Base-by-base conservation (phyloP, 1,140 invertebrate genomes). In the Apocrypta bakeri region DNA sequence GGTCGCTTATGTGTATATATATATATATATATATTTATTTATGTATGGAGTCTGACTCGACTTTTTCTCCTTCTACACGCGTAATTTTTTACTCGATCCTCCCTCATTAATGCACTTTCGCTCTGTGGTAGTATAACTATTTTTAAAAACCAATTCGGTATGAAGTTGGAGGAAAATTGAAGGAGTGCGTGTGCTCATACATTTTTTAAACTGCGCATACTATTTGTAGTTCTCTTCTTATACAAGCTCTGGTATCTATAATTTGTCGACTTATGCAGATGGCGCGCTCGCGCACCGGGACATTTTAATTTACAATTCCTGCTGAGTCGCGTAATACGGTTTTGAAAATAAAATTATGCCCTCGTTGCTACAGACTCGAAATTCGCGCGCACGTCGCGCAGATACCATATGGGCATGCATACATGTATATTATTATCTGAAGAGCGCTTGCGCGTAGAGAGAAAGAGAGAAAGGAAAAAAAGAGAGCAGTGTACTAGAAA, bases 281-380 rank as follows among this genome's bases (percentile, higher is more conserved):
- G 42, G 24, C 40, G 31, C 21, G 14, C 8, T 11, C 8, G n/a
- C n/a, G n/a, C n/a, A n/a, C 31, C 27, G 11, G 40, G 25, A 56
- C 24, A 56, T 74, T 74, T 74, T 56, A 74, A 74, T 74, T 74
- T 56, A 74, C 72, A 56, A 56, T 56, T 56, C 72, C 17, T 27
- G 72, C 42, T 24, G 72, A 27, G 42, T 56, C 33, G 42, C 25
- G 25, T 74, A 74, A 48, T 74, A 56, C 33, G 72, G 14, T 74
- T 74, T 74, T 11, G 40, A 74, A 74, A 42, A 73, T 73, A 73
- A 74, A 74, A 74, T 56, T 74, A 73, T 56, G 48, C 48, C 21
- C 48, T 56, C 71, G 21, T 37, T 25, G 11, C 21, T 42, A n/a
- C 17, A 37, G 63, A 0, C n/a, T 25, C 27, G 71, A 48, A 73